Base-by-base conservation (phyloP, 1,140 invertebrate species). In the Neotoxoptera formosana region DNA sequence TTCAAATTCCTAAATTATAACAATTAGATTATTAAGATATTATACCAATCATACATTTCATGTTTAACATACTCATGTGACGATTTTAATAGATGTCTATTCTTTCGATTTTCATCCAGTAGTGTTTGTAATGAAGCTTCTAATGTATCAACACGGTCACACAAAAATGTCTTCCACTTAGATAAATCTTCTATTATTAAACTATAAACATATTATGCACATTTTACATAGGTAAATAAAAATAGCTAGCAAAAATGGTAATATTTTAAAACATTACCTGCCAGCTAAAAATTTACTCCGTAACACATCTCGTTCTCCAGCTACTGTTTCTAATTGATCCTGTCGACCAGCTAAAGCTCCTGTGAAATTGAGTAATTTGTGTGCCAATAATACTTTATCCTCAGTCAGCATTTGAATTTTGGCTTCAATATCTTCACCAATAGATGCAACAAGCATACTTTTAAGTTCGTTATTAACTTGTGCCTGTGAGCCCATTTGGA, bases 301-400 rank as follows among this genome's bases (percentile, higher is more conserved):
- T 98, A 98, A 99, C 93, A 99, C 98, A 96, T 99, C 98, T 95
- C 98, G 98, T 94, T 99, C 98, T 7, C 98, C 98, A 47, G 98
- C 97, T 45, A 99, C 95, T 96, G 97, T 98, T 95, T 99, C 98
- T 7, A 98, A 97, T 96, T 99, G 98, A 95, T 99, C 98, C 95
- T 98, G 97, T 95, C 98, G 98, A 2, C 97, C 97, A 87, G 97
- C 97, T 81, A 98, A 95, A 95, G 98, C 97, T 95, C 98, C 97
- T 21, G 97, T 97, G 84, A 98, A 98, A 94, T 97, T 97, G 1
- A 98, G 95, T 76, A 99, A 95, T 76, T 98, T 98, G 94, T 97
- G 96, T 0, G 98, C 97, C 94, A 99, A 96, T 94, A 98, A 97
- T 87, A 98, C 96, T 95, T 99, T 99, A 95, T 99, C 98, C 95